A percentile compares a stretch with the other conserved stretches of the same genome.
Conservation (phyloP, 2,113 vertebrate genomes). For the Dasyornis broadbenti region DNA sequence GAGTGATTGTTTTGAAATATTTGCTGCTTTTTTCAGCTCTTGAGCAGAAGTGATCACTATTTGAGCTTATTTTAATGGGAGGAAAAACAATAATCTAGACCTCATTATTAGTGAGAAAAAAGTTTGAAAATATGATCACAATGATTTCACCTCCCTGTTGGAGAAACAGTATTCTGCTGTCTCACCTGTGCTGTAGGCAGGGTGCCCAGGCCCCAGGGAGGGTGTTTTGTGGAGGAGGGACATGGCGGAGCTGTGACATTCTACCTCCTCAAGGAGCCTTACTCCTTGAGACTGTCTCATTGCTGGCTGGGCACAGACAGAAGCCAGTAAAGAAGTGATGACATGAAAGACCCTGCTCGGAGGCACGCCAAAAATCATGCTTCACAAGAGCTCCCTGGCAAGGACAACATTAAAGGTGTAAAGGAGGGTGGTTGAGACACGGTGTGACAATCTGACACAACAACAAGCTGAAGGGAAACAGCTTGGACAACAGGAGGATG, state of each 20-base stretch:
- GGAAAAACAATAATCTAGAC: neutral
- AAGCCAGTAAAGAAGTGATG: neutral
- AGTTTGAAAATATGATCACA: neutral
- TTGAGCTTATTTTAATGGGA: slow-evolving; percentile 13
- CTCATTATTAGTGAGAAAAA: neutral
- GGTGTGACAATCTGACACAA: neutral
- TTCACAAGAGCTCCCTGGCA: neutral
- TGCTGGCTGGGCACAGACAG: neutral
- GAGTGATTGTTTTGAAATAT: slow-evolving; percentile 50
- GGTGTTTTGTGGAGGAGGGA: neutral
- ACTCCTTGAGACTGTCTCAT: neutral
- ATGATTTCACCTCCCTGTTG: neutral
- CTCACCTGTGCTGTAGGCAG: neutral
- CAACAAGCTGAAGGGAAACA: slow-evolving; percentile 25
- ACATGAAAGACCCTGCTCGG: neutral
- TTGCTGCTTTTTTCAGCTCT: slow-evolving; percentile 36
- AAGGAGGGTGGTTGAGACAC: neutral
- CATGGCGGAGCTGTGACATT: neutral
- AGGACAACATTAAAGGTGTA: neutral
- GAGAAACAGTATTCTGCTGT: neutral
- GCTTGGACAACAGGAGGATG: slow-evolving; percentile 43
- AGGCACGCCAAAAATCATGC: neutral
- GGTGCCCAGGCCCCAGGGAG: neutral
- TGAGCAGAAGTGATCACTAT: neutral
- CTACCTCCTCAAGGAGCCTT: neutral